Evolutionary conservation across 2,113 vertebrate species (phyloP).

Genomic region (Pterocles gutturalis): DNA sequence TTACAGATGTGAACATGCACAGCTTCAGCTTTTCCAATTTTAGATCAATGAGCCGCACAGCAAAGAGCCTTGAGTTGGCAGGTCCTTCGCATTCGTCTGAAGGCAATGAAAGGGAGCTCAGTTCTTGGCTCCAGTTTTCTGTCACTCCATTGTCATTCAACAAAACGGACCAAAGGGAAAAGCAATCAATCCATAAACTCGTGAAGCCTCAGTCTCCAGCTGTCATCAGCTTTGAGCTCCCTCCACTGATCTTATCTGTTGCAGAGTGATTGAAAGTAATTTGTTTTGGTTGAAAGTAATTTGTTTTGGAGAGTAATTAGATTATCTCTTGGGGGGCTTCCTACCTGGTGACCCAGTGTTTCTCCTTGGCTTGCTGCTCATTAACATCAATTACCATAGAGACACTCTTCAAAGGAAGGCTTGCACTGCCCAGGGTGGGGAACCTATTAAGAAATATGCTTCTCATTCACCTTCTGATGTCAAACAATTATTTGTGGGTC

Average conservation of each 20-base stretch:
- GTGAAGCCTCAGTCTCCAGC: constrained; percentile 58
- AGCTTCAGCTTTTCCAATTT: background rate
- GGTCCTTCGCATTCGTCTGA: background rate
- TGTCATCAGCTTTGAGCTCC: constrained; percentile 52
- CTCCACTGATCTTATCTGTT: constrained; percentile 68
- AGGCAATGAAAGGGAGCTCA: constrained; percentile 55
- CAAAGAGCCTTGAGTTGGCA: background rate
- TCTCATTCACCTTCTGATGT: constrained; percentile 63
- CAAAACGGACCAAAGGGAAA: constrained; percentile 50
- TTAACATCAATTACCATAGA: constrained; percentile 79
- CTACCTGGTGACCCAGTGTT: constrained; percentile 72
- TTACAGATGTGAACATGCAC: background rate
- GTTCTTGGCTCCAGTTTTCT: constrained; percentile 68
- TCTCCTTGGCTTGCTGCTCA: constrained; percentile 61
- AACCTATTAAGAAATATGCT: constrained; percentile 51
- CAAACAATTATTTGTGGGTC: constrained; percentile 51
- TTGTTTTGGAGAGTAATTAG: constrained; percentile 76
- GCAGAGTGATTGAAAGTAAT: constrained; percentile 72
- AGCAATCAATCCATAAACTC: constrained; percentile 53
- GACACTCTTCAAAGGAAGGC: constrained; percentile 71
- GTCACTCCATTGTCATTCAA: constrained; percentile 73
- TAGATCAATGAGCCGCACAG: constrained; percentile 14
- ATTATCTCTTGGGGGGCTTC: constrained; percentile 70
- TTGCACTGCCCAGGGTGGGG: constrained; percentile 30
- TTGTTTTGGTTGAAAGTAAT: constrained; percentile 80